Conservation (phyloP, 2,113 vertebrate genomes). For the Gnathonemus echidnorhynchus region DNA sequence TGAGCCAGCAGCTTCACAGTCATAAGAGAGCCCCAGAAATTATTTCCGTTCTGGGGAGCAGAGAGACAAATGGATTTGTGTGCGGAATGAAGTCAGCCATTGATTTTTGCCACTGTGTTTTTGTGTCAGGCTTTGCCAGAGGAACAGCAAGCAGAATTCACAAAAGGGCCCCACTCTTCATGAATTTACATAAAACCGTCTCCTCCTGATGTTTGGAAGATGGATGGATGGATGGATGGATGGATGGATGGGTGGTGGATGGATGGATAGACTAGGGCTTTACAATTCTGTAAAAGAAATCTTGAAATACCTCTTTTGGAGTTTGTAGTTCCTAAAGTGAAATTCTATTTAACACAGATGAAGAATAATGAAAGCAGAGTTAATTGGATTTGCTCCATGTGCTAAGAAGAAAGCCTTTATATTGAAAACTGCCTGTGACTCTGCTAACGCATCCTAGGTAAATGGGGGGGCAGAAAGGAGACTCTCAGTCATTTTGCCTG, state of each 20-base stretch:
- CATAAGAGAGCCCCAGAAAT: background rate
- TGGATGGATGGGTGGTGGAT: background rate
- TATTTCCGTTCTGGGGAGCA: background rate
- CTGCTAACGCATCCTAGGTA: background rate
- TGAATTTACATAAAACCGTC: background rate
- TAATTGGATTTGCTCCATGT: background rate
- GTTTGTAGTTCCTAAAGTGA: background rate
- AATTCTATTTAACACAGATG: background rate
- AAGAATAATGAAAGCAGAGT: background rate
- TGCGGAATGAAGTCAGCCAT: background rate
- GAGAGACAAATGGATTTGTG: conserved; percentile 11
- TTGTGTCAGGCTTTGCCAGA: background rate
- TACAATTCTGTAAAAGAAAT: background rate
- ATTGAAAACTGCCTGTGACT: background rate
- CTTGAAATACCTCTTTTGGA: background rate
- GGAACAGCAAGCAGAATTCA: background rate
- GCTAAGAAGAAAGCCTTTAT: background rate
- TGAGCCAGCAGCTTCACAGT: background rate
- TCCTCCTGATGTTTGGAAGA: background rate
- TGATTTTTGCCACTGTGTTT: background rate
- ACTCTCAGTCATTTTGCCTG: background rate
- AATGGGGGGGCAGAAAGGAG: background rate
- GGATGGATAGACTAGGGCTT: background rate
- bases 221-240: background rate
- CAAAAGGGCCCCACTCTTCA: background rate